Base-by-base conservation (phyloP, 2,888 invertebrate species). In the Tromatobia lineatoria region DNA sequence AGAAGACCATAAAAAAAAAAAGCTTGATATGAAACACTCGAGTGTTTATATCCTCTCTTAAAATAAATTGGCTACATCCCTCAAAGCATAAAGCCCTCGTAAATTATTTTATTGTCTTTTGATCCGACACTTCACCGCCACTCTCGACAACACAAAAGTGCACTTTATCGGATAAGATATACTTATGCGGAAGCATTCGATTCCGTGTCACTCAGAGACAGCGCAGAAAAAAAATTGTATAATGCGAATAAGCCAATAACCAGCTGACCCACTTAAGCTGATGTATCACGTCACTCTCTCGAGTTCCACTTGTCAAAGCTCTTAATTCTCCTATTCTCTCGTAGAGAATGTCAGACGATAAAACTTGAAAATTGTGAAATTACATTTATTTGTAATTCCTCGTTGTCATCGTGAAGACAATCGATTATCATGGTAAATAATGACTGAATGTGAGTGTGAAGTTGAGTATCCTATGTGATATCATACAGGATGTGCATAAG, bases 191-290 rank as follows among this genome's bases (percentile, higher is more conserved):
- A 50, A 29, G 18, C 45, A n/a, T 66, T 29, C 52, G 45, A 59
- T 69, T 73, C 34, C 34, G 64, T 67, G 47, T 61, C 67, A 45
- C 38, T 3, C 57, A 54, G 69, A 61, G n/a, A 38, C n/a, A 20
- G 38, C 0, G 11, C n/a, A 50, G 42, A 52, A 45, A 67, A 77
- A 13, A 77, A 13, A 13, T 77, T 70, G 61, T 78, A 84, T 81
- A 81, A 84, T 59, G 81, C 69, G 78, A 47, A 80, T 80, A 80
- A 83, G 73, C 67, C 67, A 73, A 73, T 81, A 84, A 84, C 84
- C 84, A 71, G 81, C 84, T 84, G 80, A 84, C 84, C 84, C 80
- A 84, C 77, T 74, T 84, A 64, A 76, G 1, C 74, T 15, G 34
- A 73, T 18, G 69, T 77, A 52, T 61, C 61, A 11, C 29, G 13